A percentile compares a stretch with the other conserved stretches of the same genome.
These are phyloP conservation scores for Halictus ligatus DNA, from an alignment of 2,888 invertebrate species.

Conservation along the genomic window DNA sequence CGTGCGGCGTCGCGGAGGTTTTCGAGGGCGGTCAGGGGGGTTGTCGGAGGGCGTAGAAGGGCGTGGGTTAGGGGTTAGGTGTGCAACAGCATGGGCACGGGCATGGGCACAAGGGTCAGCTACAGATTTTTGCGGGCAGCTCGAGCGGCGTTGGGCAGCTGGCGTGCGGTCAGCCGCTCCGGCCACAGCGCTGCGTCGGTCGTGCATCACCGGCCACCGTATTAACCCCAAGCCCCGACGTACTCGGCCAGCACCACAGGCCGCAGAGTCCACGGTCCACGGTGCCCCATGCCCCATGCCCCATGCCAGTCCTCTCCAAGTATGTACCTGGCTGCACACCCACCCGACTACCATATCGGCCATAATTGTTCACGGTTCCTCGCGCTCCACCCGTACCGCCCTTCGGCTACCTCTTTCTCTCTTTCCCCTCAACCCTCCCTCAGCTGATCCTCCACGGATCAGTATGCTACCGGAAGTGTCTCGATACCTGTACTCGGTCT, in stretches of 20 bases:
- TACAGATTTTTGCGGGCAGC: constrained; percentile 81
- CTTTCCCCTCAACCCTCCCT: background rate
- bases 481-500: background rate
- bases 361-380: constrained; percentile 64
- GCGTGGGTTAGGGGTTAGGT: constrained; percentile 39
- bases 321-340: constrained; percentile 52
- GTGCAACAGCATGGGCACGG: constrained; percentile 49
- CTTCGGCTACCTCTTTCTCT: constrained; percentile 19
- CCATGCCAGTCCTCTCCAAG: constrained; percentile 53
- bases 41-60: constrained; percentile 12
- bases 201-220: constrained; percentile 83
- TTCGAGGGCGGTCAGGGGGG: background rate
- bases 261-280: constrained; percentile 75
- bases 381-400: constrained; percentile 36
- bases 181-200: constrained; percentile 82
- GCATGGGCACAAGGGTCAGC: constrained; percentile 72
- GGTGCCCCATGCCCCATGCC: constrained; percentile 63
- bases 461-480: background rate
- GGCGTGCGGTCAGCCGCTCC: constrained; percentile 83
- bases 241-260: constrained; percentile 74
- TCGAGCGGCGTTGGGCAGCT: constrained; percentile 79
- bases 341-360: constrained; percentile 60
- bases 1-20: constrained; percentile 10
- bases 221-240: constrained; percentile 82
- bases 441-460: background rate